These are phyloP conservation scores for Scylla paramamosain DNA, from an alignment of 1,140 invertebrate species.

Conservation along the genomic window DNA sequence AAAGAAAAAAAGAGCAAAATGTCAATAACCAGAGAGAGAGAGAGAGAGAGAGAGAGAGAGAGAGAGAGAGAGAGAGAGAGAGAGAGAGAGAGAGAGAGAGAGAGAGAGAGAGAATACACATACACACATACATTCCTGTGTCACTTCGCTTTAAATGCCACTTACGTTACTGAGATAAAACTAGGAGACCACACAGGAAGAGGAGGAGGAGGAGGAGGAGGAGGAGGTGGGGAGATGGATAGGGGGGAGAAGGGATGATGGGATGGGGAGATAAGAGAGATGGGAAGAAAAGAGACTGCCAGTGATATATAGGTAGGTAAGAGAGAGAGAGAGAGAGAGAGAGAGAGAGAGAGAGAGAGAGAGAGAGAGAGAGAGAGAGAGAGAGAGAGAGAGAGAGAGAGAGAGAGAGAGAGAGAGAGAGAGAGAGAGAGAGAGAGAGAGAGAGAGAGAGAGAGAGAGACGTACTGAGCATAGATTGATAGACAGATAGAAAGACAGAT, in stretches of 20 bases:
- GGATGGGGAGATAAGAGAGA: too few relatives aligned
- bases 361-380: conserved; percentile 13
- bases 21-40: neutral
- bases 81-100: conserved; percentile 24
- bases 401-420: conserved; percentile 38
- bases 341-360: neutral
- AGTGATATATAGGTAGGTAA: too few relatives aligned
- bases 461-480: neutral
- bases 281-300: neutral
- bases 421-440: neutral
- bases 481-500: neutral
- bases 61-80: neutral
- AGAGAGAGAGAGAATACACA: conserved; percentile 26
- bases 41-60: neutral
- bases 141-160: too few relatives aligned
- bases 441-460: neutral
- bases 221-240: too few relatives aligned
- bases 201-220: too few relatives aligned
- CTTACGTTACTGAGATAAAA: too few relatives aligned
- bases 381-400: conserved; percentile 33
- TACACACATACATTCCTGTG: too few relatives aligned
- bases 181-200: too few relatives aligned
- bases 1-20: neutral
- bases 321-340: neutral
- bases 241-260: too few relatives aligned